Conservation (phyloP, 2,113 vertebrate genomes). For the Mobula hypostoma region DNA sequence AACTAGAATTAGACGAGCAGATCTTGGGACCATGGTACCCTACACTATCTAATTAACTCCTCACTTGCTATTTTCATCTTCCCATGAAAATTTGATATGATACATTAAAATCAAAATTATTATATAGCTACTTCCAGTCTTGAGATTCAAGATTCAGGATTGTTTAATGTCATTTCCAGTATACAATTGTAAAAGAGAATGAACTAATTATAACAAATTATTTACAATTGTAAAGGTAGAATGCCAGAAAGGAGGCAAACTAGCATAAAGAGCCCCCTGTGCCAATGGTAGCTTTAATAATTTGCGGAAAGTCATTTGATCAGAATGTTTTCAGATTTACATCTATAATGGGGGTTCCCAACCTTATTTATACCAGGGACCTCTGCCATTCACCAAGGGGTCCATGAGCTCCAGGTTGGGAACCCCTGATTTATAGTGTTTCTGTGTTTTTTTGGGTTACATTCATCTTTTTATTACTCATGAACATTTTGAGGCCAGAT, state of each 20-base stretch:
- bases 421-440: too few species aligned
- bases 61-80: neutral
- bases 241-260: too few species aligned
- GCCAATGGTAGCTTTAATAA: neutral
- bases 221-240: too few species aligned
- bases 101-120: neutral
- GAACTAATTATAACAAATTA: too few species aligned
- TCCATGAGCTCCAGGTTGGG: too few species aligned
- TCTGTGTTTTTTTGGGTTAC: neutral
- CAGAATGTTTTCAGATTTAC: neutral
- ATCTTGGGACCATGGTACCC: too few species aligned
- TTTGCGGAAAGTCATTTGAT: neutral
- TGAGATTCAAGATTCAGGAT: neutral
- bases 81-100: neutral
- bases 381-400: too few species aligned
- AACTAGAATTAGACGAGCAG: neutral
- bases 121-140: neutral
- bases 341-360: neutral
- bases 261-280: neutral
- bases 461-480: neutral
- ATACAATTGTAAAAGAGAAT: too few species aligned
- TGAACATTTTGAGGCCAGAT: neutral
- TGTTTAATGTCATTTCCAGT: too few species aligned
- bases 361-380: too few species aligned
- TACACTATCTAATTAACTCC: neutral